Evolutionary conservation across 2,113 vertebrate species (phyloP).

Genomic region (Lates calcarifer): DNA sequence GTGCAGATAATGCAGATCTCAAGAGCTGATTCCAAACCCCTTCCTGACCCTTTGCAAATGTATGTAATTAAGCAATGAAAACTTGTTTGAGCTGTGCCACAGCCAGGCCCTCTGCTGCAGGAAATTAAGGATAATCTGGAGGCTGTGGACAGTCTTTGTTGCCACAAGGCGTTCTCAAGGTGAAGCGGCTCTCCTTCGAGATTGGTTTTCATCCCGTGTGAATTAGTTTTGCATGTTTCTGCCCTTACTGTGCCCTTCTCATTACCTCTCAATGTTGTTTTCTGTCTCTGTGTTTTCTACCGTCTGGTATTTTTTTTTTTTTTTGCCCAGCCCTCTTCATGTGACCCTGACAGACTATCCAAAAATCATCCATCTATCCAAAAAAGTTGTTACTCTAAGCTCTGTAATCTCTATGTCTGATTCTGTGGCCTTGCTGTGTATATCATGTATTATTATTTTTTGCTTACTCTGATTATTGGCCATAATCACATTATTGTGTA

Average conservation of each 20-base stretch:
- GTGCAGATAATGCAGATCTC: constrained; percentile 36
- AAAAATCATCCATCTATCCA: background rate
- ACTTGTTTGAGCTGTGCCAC: constrained; percentile 52
- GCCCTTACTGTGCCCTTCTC: constrained; percentile 35
- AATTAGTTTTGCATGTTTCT: constrained; percentile 68
- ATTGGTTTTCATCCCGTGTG: constrained; percentile 68
- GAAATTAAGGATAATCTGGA: constrained; percentile 80
- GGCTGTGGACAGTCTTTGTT: constrained; percentile 68
- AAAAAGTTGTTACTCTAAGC: background rate
- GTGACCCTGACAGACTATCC: background rate
- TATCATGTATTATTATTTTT: background rate
- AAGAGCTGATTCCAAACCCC: constrained; percentile 49
- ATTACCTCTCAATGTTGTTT: constrained; percentile 35
- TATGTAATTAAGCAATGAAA: constrained; percentile 71
- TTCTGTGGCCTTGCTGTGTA: background rate
- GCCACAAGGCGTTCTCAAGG: constrained; percentile 74
- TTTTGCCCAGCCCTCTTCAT: background rate
- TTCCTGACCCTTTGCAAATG: constrained; percentile 59
- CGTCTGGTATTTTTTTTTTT: constrained; percentile 22
- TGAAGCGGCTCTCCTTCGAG: constrained; percentile 61
- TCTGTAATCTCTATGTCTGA: background rate
- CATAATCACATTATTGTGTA: constrained; percentile 18
- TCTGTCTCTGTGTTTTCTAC: constrained; percentile 32
- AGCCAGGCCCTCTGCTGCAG: constrained; percentile 67
- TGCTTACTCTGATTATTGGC: background rate